Evolutionary conservation across 1,140 invertebrate genomes (phyloP), one percentile per base, ranked within the genome.

Genomic region (Diorhabda sublineata): DNA sequence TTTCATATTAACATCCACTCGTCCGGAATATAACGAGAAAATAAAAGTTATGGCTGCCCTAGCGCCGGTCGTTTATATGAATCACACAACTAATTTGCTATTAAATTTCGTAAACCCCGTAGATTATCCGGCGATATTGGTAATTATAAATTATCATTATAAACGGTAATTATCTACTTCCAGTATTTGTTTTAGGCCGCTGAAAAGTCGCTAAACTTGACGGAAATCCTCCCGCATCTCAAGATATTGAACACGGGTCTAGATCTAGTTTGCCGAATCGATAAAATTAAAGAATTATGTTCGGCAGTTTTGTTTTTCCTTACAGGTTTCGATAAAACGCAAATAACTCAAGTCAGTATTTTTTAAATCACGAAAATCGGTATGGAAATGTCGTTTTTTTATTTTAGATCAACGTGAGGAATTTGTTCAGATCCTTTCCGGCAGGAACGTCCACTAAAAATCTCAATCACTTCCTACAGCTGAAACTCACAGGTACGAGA

Each of bases 1-100:
- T 69, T 88, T 86, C 75, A 87, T 90, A 0, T 86, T 91, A 85
- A 79, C 84, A 9, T 87, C 87, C 8, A 83, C 83, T 43, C 80
- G 82, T 9, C 88, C 91, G 0, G 84, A 88, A 68, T 89, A 88
- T 69, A 88, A 87, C 72, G 72, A 80, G 0, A 87, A 87, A 74
- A 80, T 88, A 42, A 78, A 41, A 7, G 4, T 76, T 3, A 60
- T 63, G 26, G 58, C 60, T 52, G 47, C 69, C 4, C 70, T 76
- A 61, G 75, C 72, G 5, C 76, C 76, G 9, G 71, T 74, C 43
- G 75, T 68, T 2, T 71, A 70, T 45, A 70, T 73, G 71, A n/a
- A 52, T n/a, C 47, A 52, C 47, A 2, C 47, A 52, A 2, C 47
- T 52, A 52, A 0, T 52, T 52, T 52, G 2, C 47, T 52, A 8